These are phyloP conservation scores for Epinephelus coioides DNA, from an alignment of 2,797 vertebrate genomes.

Conservation along the genomic window DNA sequence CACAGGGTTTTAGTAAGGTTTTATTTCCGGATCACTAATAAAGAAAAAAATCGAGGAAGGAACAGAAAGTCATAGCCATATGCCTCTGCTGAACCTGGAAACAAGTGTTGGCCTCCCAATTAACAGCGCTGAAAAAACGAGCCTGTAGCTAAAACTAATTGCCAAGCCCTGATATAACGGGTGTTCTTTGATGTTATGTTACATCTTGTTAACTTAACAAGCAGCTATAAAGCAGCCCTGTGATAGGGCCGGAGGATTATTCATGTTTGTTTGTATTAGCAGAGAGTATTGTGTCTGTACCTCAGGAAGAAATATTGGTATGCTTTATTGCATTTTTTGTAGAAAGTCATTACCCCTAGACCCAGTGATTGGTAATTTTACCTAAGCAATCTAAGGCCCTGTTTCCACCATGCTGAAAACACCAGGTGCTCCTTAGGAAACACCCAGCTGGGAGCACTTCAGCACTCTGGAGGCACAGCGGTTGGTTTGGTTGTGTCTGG, in stretches of 20 bases:
- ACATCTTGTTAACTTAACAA: slow-evolving; percentile 13
- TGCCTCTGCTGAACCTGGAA: background rate
- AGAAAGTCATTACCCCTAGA: background rate
- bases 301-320: background rate
- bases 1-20: background rate
- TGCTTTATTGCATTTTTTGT: background rate
- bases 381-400: background rate
- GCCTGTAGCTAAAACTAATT: background rate
- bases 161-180: background rate
- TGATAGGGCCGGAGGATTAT: background rate
- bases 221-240: background rate
- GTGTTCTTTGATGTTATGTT: slow-evolving; percentile 8
- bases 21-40: background rate
- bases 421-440: no score
- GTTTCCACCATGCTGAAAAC: no score
- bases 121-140: background rate
- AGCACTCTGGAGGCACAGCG: no score
- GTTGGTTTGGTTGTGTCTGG: no score
- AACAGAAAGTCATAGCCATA: background rate
- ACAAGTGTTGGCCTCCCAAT: background rate
- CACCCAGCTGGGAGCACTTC: no score
- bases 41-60: background rate
- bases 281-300: background rate
- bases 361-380: background rate
- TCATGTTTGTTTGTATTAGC: background rate